Evolutionary conservation across 2,113 vertebrate species (phyloP).

Genomic region (Phoxinus phoxinus): DNA sequence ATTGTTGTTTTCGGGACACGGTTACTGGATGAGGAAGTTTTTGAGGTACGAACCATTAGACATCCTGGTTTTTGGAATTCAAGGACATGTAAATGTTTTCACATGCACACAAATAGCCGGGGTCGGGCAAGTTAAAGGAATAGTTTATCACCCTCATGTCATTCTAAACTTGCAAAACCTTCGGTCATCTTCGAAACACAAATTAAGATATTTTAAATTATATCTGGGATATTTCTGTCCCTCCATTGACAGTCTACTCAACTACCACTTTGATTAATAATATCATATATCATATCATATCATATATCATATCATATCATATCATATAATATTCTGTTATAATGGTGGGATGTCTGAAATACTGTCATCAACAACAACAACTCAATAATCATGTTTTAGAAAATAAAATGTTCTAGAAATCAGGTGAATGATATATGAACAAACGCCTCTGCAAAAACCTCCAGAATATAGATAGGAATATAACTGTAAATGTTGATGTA

Average conservation of each 20-base stretch:
- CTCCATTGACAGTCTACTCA: no score
- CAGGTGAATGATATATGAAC: not conserved
- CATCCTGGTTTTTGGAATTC: not conserved
- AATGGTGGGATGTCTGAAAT: no score
- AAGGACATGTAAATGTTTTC: not conserved
- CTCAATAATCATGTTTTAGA: not conserved
- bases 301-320: no score
- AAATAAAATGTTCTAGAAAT: not conserved
- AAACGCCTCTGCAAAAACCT: not conserved
- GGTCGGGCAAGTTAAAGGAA: not conserved
- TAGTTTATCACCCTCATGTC: no score
- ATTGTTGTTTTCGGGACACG: slow-evolving; percentile 83
- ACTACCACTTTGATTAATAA: no score
- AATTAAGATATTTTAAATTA: no score
- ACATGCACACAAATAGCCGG: not conserved
- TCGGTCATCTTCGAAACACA: no score
- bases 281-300: no score
- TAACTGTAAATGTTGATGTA: no score
- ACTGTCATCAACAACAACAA: not conserved
- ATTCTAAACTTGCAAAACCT: no score
- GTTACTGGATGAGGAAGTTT: slow-evolving; percentile 80
- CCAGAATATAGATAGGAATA: not conserved
- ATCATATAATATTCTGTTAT: no score
- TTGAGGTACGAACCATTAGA: slow-evolving; percentile 78
- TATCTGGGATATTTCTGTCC: no score